Percentiles rank a stretch among this genome's conserved stretches.
phyloP scores from a whole-genome alignment of 2,797 vertebrate species.

The Eleutherodactylus coqui region DNA sequence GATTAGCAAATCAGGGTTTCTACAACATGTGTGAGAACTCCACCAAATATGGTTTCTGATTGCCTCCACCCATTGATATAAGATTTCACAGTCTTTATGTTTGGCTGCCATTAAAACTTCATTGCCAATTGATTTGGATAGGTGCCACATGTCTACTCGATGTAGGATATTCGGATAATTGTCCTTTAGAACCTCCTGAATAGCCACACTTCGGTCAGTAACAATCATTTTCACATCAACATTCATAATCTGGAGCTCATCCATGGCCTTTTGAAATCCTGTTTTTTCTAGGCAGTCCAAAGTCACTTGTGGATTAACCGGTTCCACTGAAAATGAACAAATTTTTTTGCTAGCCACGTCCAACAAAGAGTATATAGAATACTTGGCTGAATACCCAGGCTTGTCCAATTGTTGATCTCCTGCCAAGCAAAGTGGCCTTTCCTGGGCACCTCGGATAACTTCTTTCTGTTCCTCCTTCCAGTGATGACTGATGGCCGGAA shows the following conservation, averaged over 20 bases:
- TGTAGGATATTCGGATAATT: neutral
- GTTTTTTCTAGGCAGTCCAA: neutral
- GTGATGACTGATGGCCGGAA: too few species aligned
- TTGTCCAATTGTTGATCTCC: too few species aligned
- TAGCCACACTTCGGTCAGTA: neutral
- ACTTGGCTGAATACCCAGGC: neutral
- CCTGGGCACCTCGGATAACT: too few species aligned
- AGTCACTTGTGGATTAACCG: neutral
- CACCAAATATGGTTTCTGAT: slow-evolving; percentile 11
- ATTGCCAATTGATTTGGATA: too few species aligned
- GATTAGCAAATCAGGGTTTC: neutral
- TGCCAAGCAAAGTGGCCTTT: too few species aligned
- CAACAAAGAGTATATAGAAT: neutral
- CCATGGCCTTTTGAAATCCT: neutral
- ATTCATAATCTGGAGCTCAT: neutral
- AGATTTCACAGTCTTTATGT: too few species aligned
- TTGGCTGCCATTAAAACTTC: too few species aligned
- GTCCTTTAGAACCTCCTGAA: neutral
- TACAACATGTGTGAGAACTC: neutral
- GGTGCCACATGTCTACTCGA: too few species aligned
- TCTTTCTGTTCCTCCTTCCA: too few species aligned
- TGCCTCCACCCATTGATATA: neutral
- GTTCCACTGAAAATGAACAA: slow-evolving; percentile 4
- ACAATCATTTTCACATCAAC: slow-evolving; percentile 1
- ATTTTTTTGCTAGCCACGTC: neutral